Conservation (phyloP, 2,113 vertebrate species). For the Lampris incognitus region DNA sequence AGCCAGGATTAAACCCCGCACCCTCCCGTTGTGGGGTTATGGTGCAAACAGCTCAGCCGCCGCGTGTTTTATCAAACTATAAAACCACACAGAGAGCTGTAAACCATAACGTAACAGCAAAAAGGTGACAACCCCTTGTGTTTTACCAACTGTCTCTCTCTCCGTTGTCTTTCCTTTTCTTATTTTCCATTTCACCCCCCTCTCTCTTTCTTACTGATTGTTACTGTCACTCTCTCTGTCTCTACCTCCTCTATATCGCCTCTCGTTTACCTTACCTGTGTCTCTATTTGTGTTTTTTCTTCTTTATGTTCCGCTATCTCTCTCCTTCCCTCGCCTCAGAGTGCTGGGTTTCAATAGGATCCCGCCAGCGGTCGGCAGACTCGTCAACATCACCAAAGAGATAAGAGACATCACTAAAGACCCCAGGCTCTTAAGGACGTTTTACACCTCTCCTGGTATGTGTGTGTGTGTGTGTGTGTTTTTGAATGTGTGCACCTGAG, state of each 20-base stretch:
- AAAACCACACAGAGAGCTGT: no score
- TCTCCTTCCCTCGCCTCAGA: conserved; percentile 55
- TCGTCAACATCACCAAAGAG: conserved; percentile 85
- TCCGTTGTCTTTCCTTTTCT: not conserved
- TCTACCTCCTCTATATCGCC: not conserved
- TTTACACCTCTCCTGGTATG: conserved; percentile 79
- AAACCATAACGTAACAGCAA: no score
- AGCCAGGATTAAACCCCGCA: no score
- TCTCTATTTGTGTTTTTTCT: not conserved
- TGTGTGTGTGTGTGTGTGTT: conserved; percentile 2
- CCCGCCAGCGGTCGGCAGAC: conserved; percentile 85
- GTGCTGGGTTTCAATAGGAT: conserved; percentile 88
- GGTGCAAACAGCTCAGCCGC: no score
- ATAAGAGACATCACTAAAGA: conserved; percentile 87
- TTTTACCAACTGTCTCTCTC: not conserved
- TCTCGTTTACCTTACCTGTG: not conserved
- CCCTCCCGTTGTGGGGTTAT: no score
- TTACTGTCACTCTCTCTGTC: not conserved
- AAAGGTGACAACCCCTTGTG: no score
- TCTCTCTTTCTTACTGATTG: not conserved
- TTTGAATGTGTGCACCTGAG: not conserved
- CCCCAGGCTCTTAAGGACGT: conserved; percentile 83
- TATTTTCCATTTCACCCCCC: not conserved
- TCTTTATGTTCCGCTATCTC: not conserved
- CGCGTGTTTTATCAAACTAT: no score